Evolutionary conservation across 92 coral and sea anemone genomes (phyloP), one percentile per base, ranked within the genome.

Genomic region (Galaxea fascicularis): DNA sequence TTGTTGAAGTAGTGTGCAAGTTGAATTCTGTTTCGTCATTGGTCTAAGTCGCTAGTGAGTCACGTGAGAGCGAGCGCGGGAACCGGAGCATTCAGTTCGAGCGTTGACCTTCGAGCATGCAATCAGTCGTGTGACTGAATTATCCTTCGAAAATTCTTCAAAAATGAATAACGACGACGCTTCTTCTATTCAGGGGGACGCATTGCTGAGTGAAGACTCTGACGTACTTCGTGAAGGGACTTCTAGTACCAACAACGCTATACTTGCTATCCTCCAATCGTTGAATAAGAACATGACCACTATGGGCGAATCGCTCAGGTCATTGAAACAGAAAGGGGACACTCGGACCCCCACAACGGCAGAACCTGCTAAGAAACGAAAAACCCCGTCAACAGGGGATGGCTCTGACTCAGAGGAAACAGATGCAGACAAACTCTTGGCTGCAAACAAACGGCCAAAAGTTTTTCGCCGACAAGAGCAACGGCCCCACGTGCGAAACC

Each of bases 241-340:
- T 30, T 29, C 15, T 29, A 16, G 24, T 29, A 4, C 73, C 21
- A 67, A 29, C 47, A 0, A 29, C 21, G 51, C 73, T 67, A 29
- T 67, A 29, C 73, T 67, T 29, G 16, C 46, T 14, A 39, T 66
- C 44, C 73, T 66, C 25, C 73, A 66, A 45, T 31, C 45, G 47
- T 20, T 66, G 47, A 66, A 66, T 31, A 31, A 66, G 47, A 66
- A 66, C 73, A 66, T 66, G 73, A 20, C 73, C 73, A 70, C 62
- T 4, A 73, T 56, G 80, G n/a, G n/a, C n/a, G n/a, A n/a, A n/a
- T n/a, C n/a, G n/a, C n/a, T n/a, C n/a, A n/a, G n/a, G n/a, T n/a
- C 63, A 79, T 18, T n/a, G 72, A 83, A 72, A 71, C 74, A 56
- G 57, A 71, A 44, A 30, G 53, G 73, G 17, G 54, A 49, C 10